A percentile compares a stretch with the other conserved stretches of the same genome.
phyloP scores from a whole-genome alignment of 1,140 invertebrate genomes.

The Mycetomoellerius zeteki region DNA sequence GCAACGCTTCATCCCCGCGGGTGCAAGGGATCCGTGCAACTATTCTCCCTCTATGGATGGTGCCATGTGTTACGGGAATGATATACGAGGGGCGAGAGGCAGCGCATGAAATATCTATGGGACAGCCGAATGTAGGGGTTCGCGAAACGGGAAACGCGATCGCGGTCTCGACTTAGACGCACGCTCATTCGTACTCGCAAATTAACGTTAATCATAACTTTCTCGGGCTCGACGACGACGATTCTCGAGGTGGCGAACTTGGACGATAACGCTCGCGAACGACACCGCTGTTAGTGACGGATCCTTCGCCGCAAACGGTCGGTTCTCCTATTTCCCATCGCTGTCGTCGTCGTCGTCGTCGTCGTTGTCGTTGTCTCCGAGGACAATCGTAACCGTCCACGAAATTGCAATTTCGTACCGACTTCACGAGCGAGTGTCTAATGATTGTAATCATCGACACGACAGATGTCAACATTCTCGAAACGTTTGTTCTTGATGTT shows the following conservation, averaged over 20 bases:
- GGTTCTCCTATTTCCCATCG: conserved; percentile 21
- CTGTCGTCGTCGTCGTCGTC: conserved; percentile 10
- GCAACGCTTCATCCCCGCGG: conserved; percentile 67
- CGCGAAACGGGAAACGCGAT: conserved; percentile 23
- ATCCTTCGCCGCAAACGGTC: conserved; percentile 27
- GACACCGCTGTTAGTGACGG: conserved; percentile 36
- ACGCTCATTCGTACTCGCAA: conserved; percentile 27
- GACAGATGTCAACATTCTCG: conserved; percentile 41
- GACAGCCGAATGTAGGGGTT: conserved; percentile 35
- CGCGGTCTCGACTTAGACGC: conserved; percentile 33
- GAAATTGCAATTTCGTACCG: conserved; percentile 15
- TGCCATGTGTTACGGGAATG: conserved; percentile 81
- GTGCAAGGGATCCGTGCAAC: conserved; percentile 61
- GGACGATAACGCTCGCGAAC: neutral
- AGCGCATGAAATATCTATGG: conserved; percentile 79
- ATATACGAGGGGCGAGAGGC: conserved; percentile 76
- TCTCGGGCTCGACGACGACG: conserved; percentile 1
- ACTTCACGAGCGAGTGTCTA: conserved; percentile 35
- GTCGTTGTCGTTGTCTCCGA: conserved; percentile 15
- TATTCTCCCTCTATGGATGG: conserved; percentile 73
- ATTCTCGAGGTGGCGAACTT: conserved; percentile 32
- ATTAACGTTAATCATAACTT: conserved; percentile 67
- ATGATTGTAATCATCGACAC: conserved; percentile 40
- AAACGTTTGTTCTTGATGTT: conserved; percentile 12
- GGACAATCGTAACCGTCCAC: conserved; percentile 14